A percentile compares a stretch with the other conserved stretches of the same genome.
Conservation (phyloP, 2,113 vertebrate genomes). For the Procapra przewalskii region DNA sequence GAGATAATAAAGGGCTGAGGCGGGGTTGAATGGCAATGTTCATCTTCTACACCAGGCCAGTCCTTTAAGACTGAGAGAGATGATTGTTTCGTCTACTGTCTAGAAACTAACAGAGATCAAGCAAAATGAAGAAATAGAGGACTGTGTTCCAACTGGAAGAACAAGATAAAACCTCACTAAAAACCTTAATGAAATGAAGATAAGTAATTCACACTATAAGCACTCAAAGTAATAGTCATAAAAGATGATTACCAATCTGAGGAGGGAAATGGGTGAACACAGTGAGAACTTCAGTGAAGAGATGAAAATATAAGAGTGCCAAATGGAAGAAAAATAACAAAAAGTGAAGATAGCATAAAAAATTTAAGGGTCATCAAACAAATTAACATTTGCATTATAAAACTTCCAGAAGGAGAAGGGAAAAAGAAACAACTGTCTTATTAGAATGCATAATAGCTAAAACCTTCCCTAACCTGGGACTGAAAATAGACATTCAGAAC, state of each 20-base stretch:
- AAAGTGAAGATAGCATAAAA: background rate
- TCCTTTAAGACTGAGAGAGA: background rate
- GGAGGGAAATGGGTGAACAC: background rate
- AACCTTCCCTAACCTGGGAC: background rate
- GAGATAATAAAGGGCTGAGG: background rate
- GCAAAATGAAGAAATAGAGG: background rate
- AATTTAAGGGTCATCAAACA: background rate
- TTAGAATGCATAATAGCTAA: background rate
- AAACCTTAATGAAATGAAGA: background rate
- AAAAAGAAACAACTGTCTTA: background rate
- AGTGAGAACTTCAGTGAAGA: background rate
- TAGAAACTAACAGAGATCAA: background rate
- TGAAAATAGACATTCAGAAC: background rate
- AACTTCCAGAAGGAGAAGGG: background rate
- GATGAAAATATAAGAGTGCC: background rate
- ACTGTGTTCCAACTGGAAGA: background rate
- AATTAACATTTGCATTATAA: background rate
- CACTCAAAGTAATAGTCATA: background rate
- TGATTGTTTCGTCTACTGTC: background rate
- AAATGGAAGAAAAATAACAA: background rate
- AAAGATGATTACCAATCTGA: background rate
- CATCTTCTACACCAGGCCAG: background rate
- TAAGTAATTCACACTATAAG: background rate
- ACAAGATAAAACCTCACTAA: background rate
- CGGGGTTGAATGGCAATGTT: background rate